phyloP scores from a whole-genome alignment of 1,140 invertebrate species.

The Trichonephila clavata region DNA sequence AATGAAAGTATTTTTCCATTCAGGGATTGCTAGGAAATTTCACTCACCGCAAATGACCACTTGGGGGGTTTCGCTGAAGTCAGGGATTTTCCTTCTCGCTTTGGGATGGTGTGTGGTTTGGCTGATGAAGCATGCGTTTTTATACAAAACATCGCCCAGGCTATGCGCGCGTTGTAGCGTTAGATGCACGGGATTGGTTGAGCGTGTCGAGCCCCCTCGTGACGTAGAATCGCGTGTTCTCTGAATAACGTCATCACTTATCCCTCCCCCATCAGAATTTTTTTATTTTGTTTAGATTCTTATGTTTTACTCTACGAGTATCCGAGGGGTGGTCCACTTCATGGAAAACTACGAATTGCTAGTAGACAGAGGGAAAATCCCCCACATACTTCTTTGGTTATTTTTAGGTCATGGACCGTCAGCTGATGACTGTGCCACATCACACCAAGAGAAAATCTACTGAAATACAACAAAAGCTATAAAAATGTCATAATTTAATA shows the following conservation, averaged over 20 bases:
- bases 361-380: not conserved
- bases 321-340: not conserved
- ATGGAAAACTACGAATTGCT: not conserved
- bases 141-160: conserved; percentile 20
- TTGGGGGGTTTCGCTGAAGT: not conserved
- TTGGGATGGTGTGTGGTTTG: conserved; percentile 18
- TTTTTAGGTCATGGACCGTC: not conserved
- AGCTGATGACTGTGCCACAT: not conserved
- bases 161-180: conserved; percentile 56
- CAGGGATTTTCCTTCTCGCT: not conserved
- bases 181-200: not conserved
- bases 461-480: too few relatives aligned
- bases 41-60: conserved; percentile 9
- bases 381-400: not conserved
- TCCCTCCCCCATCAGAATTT: not conserved
- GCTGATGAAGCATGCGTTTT: not conserved
- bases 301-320: not conserved
- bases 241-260: conserved; percentile 37
- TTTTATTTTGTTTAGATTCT: not conserved
- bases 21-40: not conserved
- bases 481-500: too few relatives aligned
- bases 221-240: conserved; percentile 70
- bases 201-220: conserved; percentile 36
- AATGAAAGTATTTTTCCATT: not conserved
- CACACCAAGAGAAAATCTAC: not conserved